These are phyloP conservation scores for Dynastes tityus DNA, from an alignment of 2,888 invertebrate genomes.

Conservation along the genomic window DNA sequence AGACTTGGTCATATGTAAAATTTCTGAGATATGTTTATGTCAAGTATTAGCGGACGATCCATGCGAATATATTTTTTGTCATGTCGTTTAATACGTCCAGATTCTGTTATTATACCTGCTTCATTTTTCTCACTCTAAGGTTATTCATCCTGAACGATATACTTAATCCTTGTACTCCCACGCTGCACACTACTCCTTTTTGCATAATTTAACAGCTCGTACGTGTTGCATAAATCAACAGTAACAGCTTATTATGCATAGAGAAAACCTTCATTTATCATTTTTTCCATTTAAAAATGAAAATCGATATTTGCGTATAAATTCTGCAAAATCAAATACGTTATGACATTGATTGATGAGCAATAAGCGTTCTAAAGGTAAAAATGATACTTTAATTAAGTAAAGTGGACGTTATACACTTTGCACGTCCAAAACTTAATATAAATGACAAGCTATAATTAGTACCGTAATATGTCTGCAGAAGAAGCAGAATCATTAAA, in stretches of 20 bases:
- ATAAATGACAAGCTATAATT: too few species aligned
- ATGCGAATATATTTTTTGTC: too few species aligned
- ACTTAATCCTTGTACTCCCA: slow-evolving; percentile 21
- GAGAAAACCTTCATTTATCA: slow-evolving; percentile 29
- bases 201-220: slow-evolving; percentile 11
- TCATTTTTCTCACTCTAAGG: not conserved
- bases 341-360: slow-evolving; percentile 13
- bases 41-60: too few species aligned
- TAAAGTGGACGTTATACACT: too few species aligned
- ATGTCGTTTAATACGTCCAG: not conserved
- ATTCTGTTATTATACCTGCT: not conserved
- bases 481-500: too few species aligned
- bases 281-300: slow-evolving; percentile 22
- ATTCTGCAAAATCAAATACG: slow-evolving; percentile 9
- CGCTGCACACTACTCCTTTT: slow-evolving; percentile 1
- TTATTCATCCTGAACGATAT: slow-evolving; percentile 34
- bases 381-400: not conserved
- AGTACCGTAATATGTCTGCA: too few species aligned
- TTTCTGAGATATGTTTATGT: too few species aligned
- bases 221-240: slow-evolving; percentile 28
- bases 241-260: not conserved
- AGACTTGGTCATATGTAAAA: too few species aligned
- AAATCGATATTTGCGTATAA: slow-evolving; percentile 10
- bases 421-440: too few species aligned
- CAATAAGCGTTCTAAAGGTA: not conserved